A percentile compares a stretch with the other conserved stretches of the same genome.
phyloP scores from a whole-genome alignment of 2,797 vertebrate genomes.

The Artibeus lituratus region DNA sequence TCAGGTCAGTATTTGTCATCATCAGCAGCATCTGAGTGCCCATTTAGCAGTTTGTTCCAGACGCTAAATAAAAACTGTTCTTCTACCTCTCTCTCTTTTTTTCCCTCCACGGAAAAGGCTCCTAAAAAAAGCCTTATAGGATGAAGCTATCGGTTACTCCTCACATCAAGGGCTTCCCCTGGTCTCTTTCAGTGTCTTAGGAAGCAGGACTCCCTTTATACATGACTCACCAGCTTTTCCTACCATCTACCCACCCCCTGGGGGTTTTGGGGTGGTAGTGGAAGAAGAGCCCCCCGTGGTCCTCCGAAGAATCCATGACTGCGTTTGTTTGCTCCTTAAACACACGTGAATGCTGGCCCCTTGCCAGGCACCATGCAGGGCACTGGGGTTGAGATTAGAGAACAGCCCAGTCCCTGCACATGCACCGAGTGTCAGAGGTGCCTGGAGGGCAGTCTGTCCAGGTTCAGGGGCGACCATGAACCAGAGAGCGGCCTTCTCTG shows the following conservation, averaged over 20 bases:
- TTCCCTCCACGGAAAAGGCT: background rate
- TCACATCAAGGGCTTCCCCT: rapidly evolving
- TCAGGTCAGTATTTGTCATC: background rate
- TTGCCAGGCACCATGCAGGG: rapidly evolving
- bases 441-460: background rate
- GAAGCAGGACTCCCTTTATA: background rate
- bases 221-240: background rate
- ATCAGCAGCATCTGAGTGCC: background rate
- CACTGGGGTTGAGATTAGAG: background rate
- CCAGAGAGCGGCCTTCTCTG: rapidly evolving
- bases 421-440: background rate
- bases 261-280: rapidly evolving
- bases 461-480: rapidly evolving
- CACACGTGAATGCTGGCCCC: rapidly evolving
- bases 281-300: rapidly evolving
- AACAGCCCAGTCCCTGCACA: rapidly evolving
- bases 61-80: background rate
- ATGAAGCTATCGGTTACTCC: background rate
- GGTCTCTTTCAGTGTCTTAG: rapidly evolving
- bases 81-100: background rate
- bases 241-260: background rate
- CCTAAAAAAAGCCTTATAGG: background rate
- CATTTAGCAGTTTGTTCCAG: background rate
- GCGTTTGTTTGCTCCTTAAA: background rate
- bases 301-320: background rate